phyloP scores from a whole-genome alignment of 2,888 invertebrate genomes.

The Zelleria hepariella region DNA sequence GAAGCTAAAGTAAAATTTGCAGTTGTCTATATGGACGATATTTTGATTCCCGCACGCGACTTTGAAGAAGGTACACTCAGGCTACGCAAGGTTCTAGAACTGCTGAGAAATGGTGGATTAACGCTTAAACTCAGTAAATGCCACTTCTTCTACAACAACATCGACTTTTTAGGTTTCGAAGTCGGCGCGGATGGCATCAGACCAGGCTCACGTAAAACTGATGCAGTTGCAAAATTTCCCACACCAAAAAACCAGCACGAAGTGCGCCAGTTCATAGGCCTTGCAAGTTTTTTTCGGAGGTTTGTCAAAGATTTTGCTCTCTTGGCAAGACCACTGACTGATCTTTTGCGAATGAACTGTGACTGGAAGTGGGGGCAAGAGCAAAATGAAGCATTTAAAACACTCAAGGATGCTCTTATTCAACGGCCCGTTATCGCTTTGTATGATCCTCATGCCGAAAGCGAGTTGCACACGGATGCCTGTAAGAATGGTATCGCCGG shows the following conservation, averaged over 20 bases:
- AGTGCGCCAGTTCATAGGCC: slow-evolving; percentile 20
- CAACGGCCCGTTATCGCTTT: slow-evolving; percentile 23
- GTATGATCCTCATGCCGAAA: slow-evolving; percentile 19
- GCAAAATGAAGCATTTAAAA: slow-evolving; percentile 18
- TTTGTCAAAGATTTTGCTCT: slow-evolving; percentile 22
- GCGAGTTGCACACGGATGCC: slow-evolving; percentile 33
- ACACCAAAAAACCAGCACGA: no score
- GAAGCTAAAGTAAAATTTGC: slow-evolving; percentile 9
- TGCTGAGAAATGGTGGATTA: slow-evolving; percentile 20
- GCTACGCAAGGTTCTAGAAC: neutral
- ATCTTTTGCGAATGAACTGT: slow-evolving; percentile 13
- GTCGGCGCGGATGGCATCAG: slow-evolving; percentile 16
- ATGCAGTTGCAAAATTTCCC: no score
- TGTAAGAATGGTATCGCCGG: slow-evolving; percentile 24
- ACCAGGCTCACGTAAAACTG: slow-evolving; percentile 15
- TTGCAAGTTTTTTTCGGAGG: no score
- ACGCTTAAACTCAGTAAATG: slow-evolving; percentile 24
- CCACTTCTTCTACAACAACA: slow-evolving; percentile 16
- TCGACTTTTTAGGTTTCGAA: slow-evolving; percentile 23
- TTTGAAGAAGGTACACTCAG: neutral
- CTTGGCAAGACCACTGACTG: slow-evolving; percentile 20
- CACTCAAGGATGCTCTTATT: slow-evolving; percentile 18
- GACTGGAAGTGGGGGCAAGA: slow-evolving; percentile 16
- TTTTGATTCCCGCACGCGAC: neutral
- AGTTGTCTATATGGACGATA: slow-evolving; percentile 1